These are phyloP conservation scores for Zapornia atra DNA, from an alignment of 2,113 vertebrate genomes.

Conservation along the genomic window DNA sequence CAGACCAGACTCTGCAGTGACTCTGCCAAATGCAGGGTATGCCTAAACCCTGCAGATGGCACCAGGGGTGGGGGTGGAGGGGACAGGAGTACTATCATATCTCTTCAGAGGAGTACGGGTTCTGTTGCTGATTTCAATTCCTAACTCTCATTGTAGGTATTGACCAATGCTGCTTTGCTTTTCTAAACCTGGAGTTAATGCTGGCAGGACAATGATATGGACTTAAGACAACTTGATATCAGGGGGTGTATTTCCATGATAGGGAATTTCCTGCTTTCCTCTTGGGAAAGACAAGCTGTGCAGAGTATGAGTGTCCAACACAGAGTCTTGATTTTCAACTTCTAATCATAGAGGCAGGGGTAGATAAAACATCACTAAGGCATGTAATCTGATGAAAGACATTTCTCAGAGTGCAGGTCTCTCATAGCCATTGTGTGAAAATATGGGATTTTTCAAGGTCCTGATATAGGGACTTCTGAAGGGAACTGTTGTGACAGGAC, in stretches of 20 bases:
- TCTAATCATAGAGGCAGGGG: neutral
- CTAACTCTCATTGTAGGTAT: neutral
- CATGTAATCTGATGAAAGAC: neutral
- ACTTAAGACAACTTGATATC: neutral
- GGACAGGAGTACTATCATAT: fast-evolving
- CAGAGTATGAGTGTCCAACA: fast-evolving
- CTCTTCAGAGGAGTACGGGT: neutral
- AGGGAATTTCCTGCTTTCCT: neutral
- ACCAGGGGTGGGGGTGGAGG: fast-evolving
- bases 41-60: neutral
- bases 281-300: neutral
- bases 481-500: neutral
- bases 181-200: neutral
- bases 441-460: neutral
- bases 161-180: neutral
- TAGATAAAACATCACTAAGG: neutral
- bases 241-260: neutral
- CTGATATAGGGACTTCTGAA: neutral
- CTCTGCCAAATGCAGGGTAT: fast-evolving
- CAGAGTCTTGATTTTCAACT: neutral
- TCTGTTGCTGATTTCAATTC: neutral
- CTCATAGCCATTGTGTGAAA: neutral
- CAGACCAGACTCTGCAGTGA: neutral
- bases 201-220: neutral
- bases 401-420: neutral